Percentiles rank a stretch among this genome's conserved stretches.
Evolutionary conservation across 37 sponge, comb jelly and placozoan species (phyloP).

Genomic region (Chondrosia reniformis): DNA sequence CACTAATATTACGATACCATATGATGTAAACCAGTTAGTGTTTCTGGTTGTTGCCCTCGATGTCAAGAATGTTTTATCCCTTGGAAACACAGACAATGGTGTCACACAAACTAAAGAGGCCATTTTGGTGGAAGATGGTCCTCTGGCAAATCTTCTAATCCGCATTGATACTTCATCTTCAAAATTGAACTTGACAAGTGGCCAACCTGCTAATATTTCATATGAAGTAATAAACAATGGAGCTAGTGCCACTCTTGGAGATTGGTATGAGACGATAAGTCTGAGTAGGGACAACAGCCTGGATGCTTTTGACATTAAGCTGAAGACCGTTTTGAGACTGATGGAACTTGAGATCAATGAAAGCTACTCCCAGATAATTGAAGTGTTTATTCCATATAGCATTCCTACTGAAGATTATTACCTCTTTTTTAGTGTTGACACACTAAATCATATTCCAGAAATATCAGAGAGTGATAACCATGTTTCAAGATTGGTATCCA

Average conservation of each 20-base stretch:
- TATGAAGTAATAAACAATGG: slow-evolving; percentile 18
- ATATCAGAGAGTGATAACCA: background rate
- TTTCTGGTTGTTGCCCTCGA: slow-evolving; percentile 15
- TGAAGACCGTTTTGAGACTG: background rate
- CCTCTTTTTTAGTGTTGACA: slow-evolving; percentile 24
- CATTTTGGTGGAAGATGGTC: slow-evolving; percentile 17
- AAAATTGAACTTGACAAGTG: background rate
- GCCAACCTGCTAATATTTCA: slow-evolving; percentile 1
- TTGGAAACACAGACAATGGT: background rate
- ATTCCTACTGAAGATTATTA: slow-evolving; percentile 23
- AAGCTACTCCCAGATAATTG: background rate
- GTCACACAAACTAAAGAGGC: background rate
- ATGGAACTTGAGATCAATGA: background rate
- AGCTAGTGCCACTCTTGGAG: background rate
- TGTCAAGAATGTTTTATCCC: background rate
- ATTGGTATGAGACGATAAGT: slow-evolving; percentile 25
- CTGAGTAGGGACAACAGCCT: slow-evolving; percentile 21
- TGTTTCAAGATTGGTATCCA: background rate
- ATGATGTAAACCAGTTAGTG: slow-evolving; percentile 1
- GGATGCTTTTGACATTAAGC: slow-evolving; percentile 38
- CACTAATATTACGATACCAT: background rate
- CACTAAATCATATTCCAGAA: slow-evolving; percentile 17
- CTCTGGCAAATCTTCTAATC: slow-evolving; percentile 16
- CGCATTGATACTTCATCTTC: background rate
- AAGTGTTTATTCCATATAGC: slow-evolving; percentile 25